Base-by-base conservation (phyloP, 2,888 invertebrate genomes). In the Andrena flavipes region DNA sequence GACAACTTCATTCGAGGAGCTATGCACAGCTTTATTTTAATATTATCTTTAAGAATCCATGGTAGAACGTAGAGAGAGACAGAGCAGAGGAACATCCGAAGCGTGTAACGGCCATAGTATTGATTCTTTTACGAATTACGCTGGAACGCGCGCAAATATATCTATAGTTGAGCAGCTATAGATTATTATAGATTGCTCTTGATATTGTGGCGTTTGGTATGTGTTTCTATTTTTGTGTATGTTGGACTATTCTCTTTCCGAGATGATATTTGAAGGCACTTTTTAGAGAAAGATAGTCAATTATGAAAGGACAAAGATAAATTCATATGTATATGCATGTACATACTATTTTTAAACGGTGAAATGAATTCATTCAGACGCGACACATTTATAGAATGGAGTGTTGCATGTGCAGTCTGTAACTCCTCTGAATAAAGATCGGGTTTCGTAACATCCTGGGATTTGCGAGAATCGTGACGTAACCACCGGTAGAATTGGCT, bases 11-110 rank as follows among this genome's bases (percentile, higher is more conserved):
- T 78, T 85, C 80, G 87, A 70, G 70, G 84, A 89, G 88, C 85
- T 87, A 84, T 88, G 89, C 85, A 87, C 88, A 87, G 87, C 84
- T 87, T 87, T 84, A 78, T 86, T 82, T 86, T 76, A 84, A 85
- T 81, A 82, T 80, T 64, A 64, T 64, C 72, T 90, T 90, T 91
- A 90, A 91, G 91, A 91, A 91, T 91, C 90, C 91, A 91, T 90
- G 90, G 68, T 76, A 62, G n/a, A 23, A 49, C 33, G 13, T 6
- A 8, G 33, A 33, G 1, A 56, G 54, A 20, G 7, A 26, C 23
- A 26, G 13, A 33, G 63, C 67, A 48, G 71, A 74, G 60, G 73
- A 80, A 67, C 29, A 42, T 65, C 75, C 65, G 26, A 48, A 30
- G 13, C 56, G 75, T 35, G 26, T 54, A 56, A 56, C 3, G 29